phyloP scores from a whole-genome alignment of 2,797 vertebrate genomes.

The Corythornis leucogaster region DNA sequence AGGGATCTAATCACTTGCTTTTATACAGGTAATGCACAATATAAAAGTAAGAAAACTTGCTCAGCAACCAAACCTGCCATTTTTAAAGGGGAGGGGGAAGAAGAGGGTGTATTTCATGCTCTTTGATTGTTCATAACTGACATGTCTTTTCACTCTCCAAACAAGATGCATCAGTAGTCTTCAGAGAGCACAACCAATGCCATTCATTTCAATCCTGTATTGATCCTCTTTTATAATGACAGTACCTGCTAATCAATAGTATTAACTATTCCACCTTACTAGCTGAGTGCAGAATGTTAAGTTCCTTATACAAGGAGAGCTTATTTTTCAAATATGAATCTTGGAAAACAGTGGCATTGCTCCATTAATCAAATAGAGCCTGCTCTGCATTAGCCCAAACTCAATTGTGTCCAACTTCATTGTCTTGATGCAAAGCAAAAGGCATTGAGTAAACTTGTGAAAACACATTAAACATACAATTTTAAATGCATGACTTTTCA shows the following conservation, averaged over 20 bases:
- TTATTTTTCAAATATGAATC: background rate
- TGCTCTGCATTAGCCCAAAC: background rate
- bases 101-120: background rate
- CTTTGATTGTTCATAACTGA: background rate
- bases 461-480: slow-evolving; percentile 13
- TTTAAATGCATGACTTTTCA: slow-evolving; percentile 48
- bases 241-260: background rate
- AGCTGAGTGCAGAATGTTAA: background rate
- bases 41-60: background rate
- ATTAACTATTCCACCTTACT: background rate
- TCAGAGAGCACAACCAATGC: background rate
- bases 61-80: background rate
- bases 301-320: background rate
- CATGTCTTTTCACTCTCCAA: background rate
- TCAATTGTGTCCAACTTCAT: background rate
- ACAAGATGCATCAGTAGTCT: background rate
- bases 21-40: background rate
- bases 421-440: slow-evolving; percentile 11
- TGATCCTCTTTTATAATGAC: background rate
- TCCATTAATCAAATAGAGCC: background rate
- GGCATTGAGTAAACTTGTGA: background rate
- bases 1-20: background rate
- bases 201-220: background rate
- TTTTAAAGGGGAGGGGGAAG: background rate
- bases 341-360: background rate